Evolutionary conservation across 2,113 vertebrate genomes (phyloP).

Genomic region (Condylura cristata): DNA sequence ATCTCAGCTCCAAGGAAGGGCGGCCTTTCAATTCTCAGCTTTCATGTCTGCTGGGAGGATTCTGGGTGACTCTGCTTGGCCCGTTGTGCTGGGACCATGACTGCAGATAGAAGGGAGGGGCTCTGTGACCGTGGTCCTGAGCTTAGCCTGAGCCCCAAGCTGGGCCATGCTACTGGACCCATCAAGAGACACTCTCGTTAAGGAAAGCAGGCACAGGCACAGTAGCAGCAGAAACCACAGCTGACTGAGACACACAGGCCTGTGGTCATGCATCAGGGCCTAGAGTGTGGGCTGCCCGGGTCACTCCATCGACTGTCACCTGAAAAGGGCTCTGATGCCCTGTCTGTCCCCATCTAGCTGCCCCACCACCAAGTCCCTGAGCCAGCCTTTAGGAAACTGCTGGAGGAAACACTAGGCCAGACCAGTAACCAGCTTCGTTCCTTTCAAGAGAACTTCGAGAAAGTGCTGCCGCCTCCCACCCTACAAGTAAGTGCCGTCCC

Average conservation of each 20-base stretch:
- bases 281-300: neutral
- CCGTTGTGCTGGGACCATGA: neutral
- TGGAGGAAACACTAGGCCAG: slow-evolving; percentile 85
- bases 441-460: slow-evolving; percentile 88
- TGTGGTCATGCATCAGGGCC: neutral
- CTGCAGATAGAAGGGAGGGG: neutral
- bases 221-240: neutral
- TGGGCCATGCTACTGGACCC: accelerated
- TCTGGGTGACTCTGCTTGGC: accelerated
- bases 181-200: neutral
- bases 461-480: slow-evolving; percentile 83
- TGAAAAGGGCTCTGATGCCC: neutral
- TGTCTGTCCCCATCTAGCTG: slow-evolving; percentile 85
- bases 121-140: neutral
- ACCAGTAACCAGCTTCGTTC: slow-evolving; percentile 81
- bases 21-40: neutral
- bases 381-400: slow-evolving; percentile 90
- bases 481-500: slow-evolving; percentile 87
- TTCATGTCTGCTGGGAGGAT: neutral
- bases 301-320: neutral
- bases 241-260: neutral
- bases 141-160: neutral
- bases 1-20: neutral
- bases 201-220: neutral
- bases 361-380: slow-evolving; percentile 87